Evolutionary conservation across 1,140 invertebrate genomes (phyloP), one percentile per base, ranked within the genome.

Genomic region (Zelostemma sp.): DNA sequence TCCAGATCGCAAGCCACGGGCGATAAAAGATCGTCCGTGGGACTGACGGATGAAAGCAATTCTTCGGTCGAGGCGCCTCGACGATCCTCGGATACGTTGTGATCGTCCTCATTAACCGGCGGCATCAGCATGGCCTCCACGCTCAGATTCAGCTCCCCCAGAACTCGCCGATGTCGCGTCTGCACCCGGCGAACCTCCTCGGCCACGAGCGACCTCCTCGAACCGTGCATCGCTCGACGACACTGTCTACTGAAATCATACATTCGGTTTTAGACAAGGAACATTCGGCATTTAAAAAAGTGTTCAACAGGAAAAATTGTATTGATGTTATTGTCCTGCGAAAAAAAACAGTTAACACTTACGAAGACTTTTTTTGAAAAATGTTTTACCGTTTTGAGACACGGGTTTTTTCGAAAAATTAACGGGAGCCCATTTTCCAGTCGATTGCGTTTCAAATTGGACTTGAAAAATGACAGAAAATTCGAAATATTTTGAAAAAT

Each of bases 91-190:
- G 59, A 59, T 64, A 65, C 70, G 41, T 46, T 59, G 77, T 85
- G 77, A 40, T 87, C 81, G 49, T 84, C 80, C 67, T 85, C 85
- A 28, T 84, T 71, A 41, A 85, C 82, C 40, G 85, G 87, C 9
- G 92, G 93, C 92, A 94, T 94, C 49, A 94, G 82, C 93, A 95
- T 95, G 40, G 93, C 93, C 84, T 95, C 94, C 21, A 94, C 91
- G 68, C 93, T 93, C 25, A 95, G 87, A 86, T 95, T 95, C 33
- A 95, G 84, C 79, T 95, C 93, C 25, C 93, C 93, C 48, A 95
- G 88, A 55, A 95, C 93, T 74, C 92, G 88, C 70, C 91, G 89
- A 84, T 95, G 93, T 18, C 91, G 88, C 64, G 88, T 90, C 78
- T 94, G 91, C 19, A 95, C 92, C 53, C 90, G 86, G 18, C 91